phyloP scores from a whole-genome alignment of 2,797 vertebrate genomes.

The Threskiornis aethiopicus region DNA sequence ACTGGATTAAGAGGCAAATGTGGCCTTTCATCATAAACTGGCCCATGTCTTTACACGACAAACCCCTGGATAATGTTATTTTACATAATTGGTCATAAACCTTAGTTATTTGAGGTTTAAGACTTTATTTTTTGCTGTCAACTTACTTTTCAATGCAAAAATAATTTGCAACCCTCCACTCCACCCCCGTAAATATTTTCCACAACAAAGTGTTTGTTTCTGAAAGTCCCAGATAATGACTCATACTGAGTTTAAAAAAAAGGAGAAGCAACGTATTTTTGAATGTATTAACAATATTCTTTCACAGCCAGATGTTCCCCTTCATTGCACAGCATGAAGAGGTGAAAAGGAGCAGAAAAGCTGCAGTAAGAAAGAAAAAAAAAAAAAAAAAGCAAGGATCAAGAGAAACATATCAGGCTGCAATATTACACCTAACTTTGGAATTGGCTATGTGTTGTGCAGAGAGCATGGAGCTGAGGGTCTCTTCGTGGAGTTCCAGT shows the following conservation, averaged over 20 bases:
- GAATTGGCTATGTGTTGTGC: neutral
- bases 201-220: slow-evolving; percentile 44
- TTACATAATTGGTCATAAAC: neutral
- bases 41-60: neutral
- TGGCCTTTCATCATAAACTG: neutral
- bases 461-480: neutral
- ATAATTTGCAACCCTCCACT: neutral
- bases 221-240: slow-evolving; percentile 30
- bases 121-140: neutral
- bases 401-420: neutral
- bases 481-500: neutral
- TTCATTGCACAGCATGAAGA: neutral
- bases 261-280: slow-evolving; percentile 18
- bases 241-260: slow-evolving; percentile 33
- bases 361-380: neutral
- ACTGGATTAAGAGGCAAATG: neutral
- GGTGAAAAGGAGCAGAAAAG: neutral
- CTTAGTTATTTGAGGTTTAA: neutral
- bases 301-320: slow-evolving; percentile 28
- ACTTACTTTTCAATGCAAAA: slow-evolving; percentile 9
- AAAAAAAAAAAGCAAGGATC: neutral
- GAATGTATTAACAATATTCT: neutral
- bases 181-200: neutral
- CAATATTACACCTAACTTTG: neutral
- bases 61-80: neutral